Evolutionary conservation across 2,113 vertebrate genomes (phyloP).

Genomic region (cat (Felis catus)): F.catus_Fca126_mat1.0 CM031417.1:108236001-108236500

Average conservation of each 20-base stretch:
- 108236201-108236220: neutral
- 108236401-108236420: neutral
- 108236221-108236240: neutral
- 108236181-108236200: neutral
- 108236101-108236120: no score
- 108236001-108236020: no score
- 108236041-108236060: no score
- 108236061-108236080: no score
- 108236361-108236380: neutral
- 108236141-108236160: neutral
- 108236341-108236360: neutral
- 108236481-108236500: slow-evolving; percentile 1
- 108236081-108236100: no score
- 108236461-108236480: neutral
- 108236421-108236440: neutral
- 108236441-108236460: neutral
- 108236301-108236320: neutral
- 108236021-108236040: no score
- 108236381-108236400: neutral
- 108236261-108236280: neutral
- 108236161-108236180: neutral
- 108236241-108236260: neutral
- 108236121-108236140: no score
- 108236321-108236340: neutral
- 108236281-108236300: neutral